Evolutionary conservation across 2,797 vertebrate species (phyloP).

Genomic region (Cyclura pinguis): DNA sequence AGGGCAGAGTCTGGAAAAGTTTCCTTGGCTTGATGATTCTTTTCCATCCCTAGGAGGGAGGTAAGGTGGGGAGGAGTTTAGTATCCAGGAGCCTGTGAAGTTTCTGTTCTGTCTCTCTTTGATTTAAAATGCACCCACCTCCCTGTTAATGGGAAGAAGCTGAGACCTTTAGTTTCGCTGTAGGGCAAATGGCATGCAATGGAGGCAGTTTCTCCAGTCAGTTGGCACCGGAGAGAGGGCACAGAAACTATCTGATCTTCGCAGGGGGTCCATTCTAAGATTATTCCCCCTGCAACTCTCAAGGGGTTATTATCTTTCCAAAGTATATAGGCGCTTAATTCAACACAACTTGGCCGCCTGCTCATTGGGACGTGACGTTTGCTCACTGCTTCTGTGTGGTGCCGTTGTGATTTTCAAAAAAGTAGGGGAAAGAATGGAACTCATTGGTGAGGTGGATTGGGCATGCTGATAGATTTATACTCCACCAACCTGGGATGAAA

Average conservation of each 20-base stretch:
- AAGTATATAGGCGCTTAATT: constrained; percentile 10
- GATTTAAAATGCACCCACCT: not conserved
- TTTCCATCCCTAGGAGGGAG: no score
- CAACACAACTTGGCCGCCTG: not conserved
- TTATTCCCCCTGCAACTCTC: not conserved
- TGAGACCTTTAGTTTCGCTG: not conserved
- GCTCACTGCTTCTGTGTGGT: no score
- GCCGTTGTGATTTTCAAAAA: not conserved
- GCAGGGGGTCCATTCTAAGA: not conserved
- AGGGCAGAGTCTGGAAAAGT: not conserved
- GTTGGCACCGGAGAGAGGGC: not conserved
- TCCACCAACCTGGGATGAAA: not conserved
- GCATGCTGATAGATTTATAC: no score
- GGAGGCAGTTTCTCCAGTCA: not conserved
- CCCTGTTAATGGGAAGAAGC: not conserved
- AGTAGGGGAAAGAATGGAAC: no score
- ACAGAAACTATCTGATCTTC: not conserved
- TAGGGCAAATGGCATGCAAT: not conserved
- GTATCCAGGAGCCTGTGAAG: not conserved
- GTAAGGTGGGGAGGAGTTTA: not conserved
- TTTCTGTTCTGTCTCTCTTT: not conserved
- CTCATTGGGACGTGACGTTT: not conserved
- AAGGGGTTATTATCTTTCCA: not conserved
- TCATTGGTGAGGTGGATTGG: no score
- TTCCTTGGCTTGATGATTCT: not conserved